A percentile compares a stretch with the other conserved stretches of the same genome.
These are phyloP conservation scores for Hypotaenidia philippensis DNA, from an alignment of 2,797 vertebrate genomes.

Conservation along the genomic window DNA sequence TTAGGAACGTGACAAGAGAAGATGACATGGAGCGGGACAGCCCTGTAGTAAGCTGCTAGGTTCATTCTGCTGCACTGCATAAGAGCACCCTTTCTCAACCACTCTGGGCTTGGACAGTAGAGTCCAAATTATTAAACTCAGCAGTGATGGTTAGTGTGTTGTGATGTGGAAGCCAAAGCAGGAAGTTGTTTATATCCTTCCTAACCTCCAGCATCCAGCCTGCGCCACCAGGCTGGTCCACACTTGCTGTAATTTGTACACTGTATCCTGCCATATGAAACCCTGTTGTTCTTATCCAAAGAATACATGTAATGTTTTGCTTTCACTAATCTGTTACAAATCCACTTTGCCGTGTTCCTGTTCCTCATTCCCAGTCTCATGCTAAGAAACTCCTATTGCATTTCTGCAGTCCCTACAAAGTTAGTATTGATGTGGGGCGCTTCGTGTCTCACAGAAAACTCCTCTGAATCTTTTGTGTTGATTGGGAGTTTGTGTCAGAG, in stretches of 20 bases:
- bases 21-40: not conserved
- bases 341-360: not conserved
- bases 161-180: not conserved
- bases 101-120: not conserved
- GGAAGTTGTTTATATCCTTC: not conserved
- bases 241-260: not conserved
- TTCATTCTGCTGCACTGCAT: fast-evolving
- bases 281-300: not conserved
- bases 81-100: not conserved
- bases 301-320: not conserved
- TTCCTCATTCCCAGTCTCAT: not conserved
- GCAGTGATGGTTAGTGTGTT: not conserved
- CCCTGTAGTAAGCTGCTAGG: not conserved
- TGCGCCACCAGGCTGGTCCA: not conserved
- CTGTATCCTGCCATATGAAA: not conserved
- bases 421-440: not conserved
- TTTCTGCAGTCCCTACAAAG: not conserved
- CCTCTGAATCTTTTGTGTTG: not conserved
- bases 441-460: not conserved
- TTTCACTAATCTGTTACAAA: not conserved
- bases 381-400: not conserved
- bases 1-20: not conserved
- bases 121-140: not conserved
- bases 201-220: not conserved
- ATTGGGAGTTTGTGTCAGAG: not conserved